Percentiles rank a stretch among this genome's conserved stretches.
These are phyloP conservation scores for Panthera leo DNA, from an alignment of 2,113 vertebrate species.

Conservation along the genomic window DNA sequence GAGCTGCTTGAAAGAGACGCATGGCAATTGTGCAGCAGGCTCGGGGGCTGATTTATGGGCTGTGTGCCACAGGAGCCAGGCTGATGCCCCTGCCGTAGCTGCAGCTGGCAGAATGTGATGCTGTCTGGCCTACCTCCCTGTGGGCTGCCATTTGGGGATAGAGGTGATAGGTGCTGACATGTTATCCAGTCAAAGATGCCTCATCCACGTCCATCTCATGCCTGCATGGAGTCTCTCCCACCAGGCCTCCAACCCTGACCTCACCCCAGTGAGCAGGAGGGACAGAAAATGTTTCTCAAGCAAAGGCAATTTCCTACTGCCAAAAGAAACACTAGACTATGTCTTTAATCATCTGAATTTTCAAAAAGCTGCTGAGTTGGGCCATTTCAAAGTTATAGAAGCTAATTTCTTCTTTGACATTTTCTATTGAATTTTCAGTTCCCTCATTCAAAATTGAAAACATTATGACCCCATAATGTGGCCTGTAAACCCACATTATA, in stretches of 20 bases:
- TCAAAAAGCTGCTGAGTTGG: not conserved
- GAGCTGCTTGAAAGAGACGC: slow-evolving; percentile 76
- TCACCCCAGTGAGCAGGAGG: slow-evolving; percentile 9
- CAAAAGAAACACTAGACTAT: not conserved
- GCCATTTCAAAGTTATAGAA: slow-evolving; percentile 47
- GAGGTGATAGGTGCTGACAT: slow-evolving; percentile 50
- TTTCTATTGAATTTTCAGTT: slow-evolving; percentile 58
- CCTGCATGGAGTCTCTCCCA: not conserved
- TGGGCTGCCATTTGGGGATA: slow-evolving; percentile 46
- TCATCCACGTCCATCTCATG: not conserved
- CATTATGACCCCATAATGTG: slow-evolving; percentile 21
- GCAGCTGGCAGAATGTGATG: slow-evolving; percentile 32
- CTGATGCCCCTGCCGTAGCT: not conserved
- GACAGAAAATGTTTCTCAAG: slow-evolving; percentile 53
- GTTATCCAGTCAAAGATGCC: not conserved
- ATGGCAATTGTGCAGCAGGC: slow-evolving; percentile 68
- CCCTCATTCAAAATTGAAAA: slow-evolving; percentile 57
- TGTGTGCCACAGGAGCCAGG: slow-evolving; percentile 56
- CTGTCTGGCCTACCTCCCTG: not conserved
- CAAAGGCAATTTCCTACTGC: slow-evolving; percentile 53
- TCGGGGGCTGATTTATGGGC: slow-evolving; percentile 77
- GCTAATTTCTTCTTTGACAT: slow-evolving; percentile 57
- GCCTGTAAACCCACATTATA: not conserved
- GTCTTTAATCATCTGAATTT: slow-evolving; percentile 62
- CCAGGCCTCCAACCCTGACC: not conserved